These are phyloP conservation scores for Philopedon plagiatum DNA, from an alignment of 2,888 invertebrate species.

Conservation along the genomic window DNA sequence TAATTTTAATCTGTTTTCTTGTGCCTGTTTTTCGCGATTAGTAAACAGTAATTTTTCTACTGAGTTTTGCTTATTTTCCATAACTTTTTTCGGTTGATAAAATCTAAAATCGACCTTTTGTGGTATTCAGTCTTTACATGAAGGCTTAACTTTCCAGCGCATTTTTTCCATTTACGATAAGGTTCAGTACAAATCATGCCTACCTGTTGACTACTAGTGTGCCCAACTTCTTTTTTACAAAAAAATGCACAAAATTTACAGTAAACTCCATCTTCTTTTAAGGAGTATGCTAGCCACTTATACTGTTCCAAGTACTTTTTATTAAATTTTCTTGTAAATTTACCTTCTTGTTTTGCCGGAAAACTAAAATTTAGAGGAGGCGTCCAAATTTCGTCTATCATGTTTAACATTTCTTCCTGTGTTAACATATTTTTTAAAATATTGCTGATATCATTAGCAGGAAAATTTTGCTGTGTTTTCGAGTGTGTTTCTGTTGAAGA, in stretches of 20 bases:
- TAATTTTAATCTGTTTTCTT: not conserved
- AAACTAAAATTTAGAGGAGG: too few relatives aligned
- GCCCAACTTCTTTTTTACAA: not conserved
- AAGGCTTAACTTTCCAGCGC: not conserved
- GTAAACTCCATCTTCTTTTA: conserved; percentile 15
- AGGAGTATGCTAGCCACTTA: conserved; percentile 13
- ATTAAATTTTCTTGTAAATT: too few relatives aligned
- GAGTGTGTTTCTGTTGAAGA: too few relatives aligned
- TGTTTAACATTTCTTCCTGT: too few relatives aligned
- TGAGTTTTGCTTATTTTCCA: not conserved
- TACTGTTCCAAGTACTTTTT: not conserved
- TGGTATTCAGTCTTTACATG: not conserved
- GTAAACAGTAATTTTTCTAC: not conserved
- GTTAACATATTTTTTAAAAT: too few relatives aligned
- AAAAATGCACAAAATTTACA: conserved; percentile 23
- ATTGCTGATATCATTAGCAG: too few relatives aligned
- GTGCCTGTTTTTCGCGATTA: not conserved
- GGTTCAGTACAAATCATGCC: not conserved
- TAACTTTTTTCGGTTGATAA: not conserved
- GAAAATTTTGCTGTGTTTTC: too few relatives aligned
- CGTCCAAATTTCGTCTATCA: too few relatives aligned
- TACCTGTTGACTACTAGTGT: not conserved
- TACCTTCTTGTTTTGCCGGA: too few relatives aligned
- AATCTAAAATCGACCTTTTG: not conserved
- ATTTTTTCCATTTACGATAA: not conserved